These are phyloP conservation scores for Mythimna vitellina DNA, from an alignment of 2,888 invertebrate species.

Conservation along the genomic window DNA sequence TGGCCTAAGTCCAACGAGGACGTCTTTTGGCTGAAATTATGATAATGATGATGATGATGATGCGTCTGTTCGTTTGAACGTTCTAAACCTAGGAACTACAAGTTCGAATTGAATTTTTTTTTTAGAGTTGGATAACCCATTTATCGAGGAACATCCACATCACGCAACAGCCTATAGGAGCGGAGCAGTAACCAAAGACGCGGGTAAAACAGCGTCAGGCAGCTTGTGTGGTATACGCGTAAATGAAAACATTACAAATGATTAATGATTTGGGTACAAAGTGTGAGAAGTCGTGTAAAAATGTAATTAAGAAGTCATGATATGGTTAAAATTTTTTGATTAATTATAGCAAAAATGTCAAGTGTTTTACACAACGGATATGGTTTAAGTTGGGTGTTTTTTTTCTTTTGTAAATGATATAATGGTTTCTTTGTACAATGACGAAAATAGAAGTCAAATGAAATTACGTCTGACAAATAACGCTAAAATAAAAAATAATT, in stretches of 20 bases:
- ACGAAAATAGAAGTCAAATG: not conserved
- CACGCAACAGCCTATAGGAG: no score
- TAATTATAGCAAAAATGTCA: constrained; percentile 10
- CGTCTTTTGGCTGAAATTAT: no score
- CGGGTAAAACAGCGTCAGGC: no score
- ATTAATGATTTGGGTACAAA: constrained; percentile 27
- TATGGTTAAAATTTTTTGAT: constrained; percentile 4
- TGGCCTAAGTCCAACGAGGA: no score
- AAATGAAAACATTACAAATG: constrained; percentile 9
- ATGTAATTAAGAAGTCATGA: constrained; percentile 21
- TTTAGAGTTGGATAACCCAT: no score
- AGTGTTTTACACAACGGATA: not conserved
- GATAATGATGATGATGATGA: no score
- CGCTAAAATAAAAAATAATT: no score
- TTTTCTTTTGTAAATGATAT: not conserved
- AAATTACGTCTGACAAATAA: not conserved
- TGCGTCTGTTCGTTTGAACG: no score
- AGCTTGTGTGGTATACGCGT: constrained; percentile 2
- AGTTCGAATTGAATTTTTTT: no score
- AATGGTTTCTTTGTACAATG: not conserved
- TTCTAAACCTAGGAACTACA: no score
- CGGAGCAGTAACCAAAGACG: no score
- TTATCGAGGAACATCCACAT: no score
- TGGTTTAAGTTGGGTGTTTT: not conserved
- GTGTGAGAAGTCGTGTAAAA: constrained; percentile 15